A percentile compares a stretch with the other conserved stretches of the same genome.
phyloP scores from a whole-genome alignment of 2,113 vertebrate genomes.

The Salvelinus fontinalis region DNA sequence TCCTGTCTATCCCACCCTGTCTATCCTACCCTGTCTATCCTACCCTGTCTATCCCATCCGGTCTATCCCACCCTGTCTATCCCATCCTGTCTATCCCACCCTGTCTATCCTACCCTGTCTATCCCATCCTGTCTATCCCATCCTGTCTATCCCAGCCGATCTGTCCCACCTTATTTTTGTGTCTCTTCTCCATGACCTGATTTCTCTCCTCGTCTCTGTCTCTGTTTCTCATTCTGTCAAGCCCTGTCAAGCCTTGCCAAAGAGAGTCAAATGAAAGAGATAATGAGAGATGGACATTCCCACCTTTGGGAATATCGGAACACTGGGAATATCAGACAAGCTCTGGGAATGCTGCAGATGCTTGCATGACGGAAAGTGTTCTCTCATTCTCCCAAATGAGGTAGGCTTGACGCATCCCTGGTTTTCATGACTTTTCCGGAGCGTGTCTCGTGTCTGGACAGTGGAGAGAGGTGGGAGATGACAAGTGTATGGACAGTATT shows the following conservation, averaged over 20 bases:
- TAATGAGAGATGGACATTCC: background rate
- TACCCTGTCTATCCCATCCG: no score
- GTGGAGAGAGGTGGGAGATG: slow-evolving; percentile 34
- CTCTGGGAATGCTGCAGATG: background rate
- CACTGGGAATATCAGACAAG: background rate
- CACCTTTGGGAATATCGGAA: slow-evolving; percentile 26
- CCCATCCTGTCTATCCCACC: no score
- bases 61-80: no score
- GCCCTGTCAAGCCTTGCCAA: slow-evolving; percentile 78
- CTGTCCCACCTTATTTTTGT: background rate
- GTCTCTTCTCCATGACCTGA: slow-evolving; percentile 59
- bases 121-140: background rate
- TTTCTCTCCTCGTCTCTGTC: slow-evolving; percentile 68
- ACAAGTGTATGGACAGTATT: slow-evolving; percentile 33
- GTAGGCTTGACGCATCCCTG: slow-evolving; percentile 20
- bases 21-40: no score
- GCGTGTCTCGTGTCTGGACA: slow-evolving; percentile 35
- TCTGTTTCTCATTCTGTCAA: slow-evolving; percentile 70
- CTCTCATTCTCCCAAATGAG: slow-evolving; percentile 24
- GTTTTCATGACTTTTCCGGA: slow-evolving; percentile 36
- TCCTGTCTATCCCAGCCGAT: slow-evolving; percentile 17
- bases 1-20: no score
- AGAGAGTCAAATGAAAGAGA: slow-evolving; percentile 24
- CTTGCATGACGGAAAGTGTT: slow-evolving; percentile 25
- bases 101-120: no score